phyloP scores from a whole-genome alignment of 2,113 vertebrate genomes.

The Galbula dea region DNA sequence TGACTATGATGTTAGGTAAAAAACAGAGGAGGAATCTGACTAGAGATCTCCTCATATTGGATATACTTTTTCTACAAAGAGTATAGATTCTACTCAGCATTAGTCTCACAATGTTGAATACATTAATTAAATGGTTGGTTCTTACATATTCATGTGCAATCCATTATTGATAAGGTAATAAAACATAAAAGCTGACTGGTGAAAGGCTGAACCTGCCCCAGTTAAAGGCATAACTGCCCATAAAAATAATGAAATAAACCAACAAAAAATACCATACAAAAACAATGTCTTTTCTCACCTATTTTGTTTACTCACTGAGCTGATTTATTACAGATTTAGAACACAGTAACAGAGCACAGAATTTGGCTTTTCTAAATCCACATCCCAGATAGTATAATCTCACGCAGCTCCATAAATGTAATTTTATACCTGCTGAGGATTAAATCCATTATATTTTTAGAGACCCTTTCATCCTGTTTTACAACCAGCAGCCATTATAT shows the following conservation, averaged over 20 bases:
- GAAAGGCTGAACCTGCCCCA: conserved; percentile 17
- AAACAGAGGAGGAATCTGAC: background rate
- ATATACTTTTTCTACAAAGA: background rate
- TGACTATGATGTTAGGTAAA: background rate
- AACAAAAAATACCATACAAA: background rate
- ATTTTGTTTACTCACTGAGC: background rate
- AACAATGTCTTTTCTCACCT: background rate
- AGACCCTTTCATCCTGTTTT: background rate
- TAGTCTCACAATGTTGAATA: background rate
- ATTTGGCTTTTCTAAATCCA: background rate
- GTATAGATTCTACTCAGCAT: background rate
- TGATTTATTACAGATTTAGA: conserved; percentile 14
- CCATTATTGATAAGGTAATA: conserved; percentile 56
- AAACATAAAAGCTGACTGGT: conserved; percentile 54
- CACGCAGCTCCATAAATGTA: background rate
- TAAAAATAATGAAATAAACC: background rate
- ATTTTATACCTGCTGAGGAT: conserved; percentile 1
- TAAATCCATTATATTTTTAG: conserved; percentile 2
- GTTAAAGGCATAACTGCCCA: conserved; percentile 34
- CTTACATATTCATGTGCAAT: conserved; percentile 59
- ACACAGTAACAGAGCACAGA: background rate
- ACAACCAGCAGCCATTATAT: background rate
- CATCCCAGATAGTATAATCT: background rate
- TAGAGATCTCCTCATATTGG: background rate
- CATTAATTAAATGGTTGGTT: conserved; percentile 56